phyloP scores from a whole-genome alignment of 2,113 vertebrate genomes.

The Myrmecobius fasciatus region DNA sequence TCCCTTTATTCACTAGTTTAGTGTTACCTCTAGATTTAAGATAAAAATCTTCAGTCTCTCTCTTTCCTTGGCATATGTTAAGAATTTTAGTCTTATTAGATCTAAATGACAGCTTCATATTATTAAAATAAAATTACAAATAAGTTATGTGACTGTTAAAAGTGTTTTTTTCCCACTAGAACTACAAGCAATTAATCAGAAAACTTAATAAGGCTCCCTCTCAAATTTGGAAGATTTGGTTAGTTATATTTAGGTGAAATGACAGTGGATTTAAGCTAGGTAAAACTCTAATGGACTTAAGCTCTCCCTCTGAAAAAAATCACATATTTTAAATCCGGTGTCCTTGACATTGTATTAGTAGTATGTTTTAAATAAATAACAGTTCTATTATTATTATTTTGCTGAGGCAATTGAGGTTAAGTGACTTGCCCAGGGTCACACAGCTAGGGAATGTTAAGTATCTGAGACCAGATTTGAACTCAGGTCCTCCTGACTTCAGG shows the following conservation, averaged over 20 bases:
- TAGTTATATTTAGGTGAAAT: background rate
- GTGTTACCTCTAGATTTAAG: background rate
- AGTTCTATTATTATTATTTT: too few species aligned
- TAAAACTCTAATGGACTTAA: background rate
- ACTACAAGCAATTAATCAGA: background rate
- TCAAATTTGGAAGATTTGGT: background rate
- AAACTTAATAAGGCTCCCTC: background rate
- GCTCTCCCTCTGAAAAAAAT: background rate
- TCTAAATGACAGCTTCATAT: background rate
- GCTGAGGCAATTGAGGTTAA: too few species aligned
- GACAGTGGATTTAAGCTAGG: background rate
- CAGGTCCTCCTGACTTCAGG: too few species aligned
- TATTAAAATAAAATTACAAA: background rate
- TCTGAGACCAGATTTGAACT: too few species aligned
- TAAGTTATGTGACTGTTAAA: background rate
- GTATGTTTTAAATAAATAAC: background rate
- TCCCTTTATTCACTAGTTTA: background rate
- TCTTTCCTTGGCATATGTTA: background rate
- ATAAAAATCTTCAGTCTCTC: background rate
- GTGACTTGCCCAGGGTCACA: too few species aligned
- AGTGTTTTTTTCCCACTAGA: background rate
- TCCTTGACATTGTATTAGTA: background rate
- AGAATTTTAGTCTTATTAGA: background rate
- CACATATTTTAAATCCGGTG: background rate
- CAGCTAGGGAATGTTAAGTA: too few species aligned